Percentiles rank a stretch among this genome's conserved stretches.
Conservation (phyloP, 1,140 invertebrate species). For the Drosophila repletoides region DNA sequence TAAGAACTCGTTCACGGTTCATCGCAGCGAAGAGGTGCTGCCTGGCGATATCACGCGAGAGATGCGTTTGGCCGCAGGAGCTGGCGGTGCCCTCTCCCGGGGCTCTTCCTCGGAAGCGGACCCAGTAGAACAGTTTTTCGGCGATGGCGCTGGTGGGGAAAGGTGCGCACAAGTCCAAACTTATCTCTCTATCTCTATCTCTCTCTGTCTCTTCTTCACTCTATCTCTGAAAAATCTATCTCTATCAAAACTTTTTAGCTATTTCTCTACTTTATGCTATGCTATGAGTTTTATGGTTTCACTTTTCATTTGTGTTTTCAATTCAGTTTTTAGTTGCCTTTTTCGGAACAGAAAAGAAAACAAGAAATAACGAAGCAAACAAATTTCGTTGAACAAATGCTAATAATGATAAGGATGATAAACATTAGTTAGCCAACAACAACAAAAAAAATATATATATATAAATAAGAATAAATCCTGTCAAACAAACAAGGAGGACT, state of each 20-base stretch:
- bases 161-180: constrained; percentile 85
- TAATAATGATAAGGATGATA: constrained; percentile 59
- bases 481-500: constrained; percentile 31
- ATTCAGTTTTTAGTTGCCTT: constrained; percentile 59
- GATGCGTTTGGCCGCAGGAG: constrained; percentile 51
- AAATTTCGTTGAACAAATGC: constrained; percentile 9
- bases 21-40: constrained; percentile 96
- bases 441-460: constrained; percentile 4
- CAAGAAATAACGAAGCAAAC: constrained; percentile 24
- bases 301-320: constrained; percentile 43
- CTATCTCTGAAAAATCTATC: constrained; percentile 16
- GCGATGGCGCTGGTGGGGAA: constrained; percentile 87
- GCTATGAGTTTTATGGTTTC: constrained; percentile 53
- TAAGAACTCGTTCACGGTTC: constrained; percentile 96
- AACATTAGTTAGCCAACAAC: constrained; percentile 68
- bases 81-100: constrained; percentile 85
- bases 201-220: constrained; percentile 46
- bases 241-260: constrained; percentile 37
- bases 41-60: constrained; percentile 87
- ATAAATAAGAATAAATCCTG: constrained; percentile 11
- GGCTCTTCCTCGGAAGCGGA: constrained; percentile 96
- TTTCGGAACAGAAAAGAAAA: too few species aligned
- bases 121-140: constrained; percentile 90
- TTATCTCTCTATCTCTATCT: constrained; percentile 41
- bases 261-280: constrained; percentile 51